A percentile compares a stretch with the other conserved stretches of the same genome.
Conservation (phyloP, 2,797 vertebrate genomes). For the Eurystomus glaucurus region DNA sequence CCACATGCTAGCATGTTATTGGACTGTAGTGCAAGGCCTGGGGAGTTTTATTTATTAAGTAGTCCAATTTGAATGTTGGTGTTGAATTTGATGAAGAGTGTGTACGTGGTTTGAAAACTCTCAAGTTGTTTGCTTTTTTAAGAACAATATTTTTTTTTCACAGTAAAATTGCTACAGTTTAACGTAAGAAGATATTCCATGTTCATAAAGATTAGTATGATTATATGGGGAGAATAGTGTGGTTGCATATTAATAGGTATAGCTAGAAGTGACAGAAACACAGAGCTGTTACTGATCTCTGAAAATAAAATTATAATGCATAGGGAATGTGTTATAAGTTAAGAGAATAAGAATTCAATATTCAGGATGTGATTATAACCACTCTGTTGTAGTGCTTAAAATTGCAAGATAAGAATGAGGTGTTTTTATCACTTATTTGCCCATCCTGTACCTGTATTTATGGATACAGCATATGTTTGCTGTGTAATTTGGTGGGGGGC, state of each 20-base stretch:
- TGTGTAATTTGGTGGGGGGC: background rate
- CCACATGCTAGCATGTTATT: background rate
- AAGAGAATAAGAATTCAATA: background rate
- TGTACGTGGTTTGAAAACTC: background rate
- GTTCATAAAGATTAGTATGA: background rate
- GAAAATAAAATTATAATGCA: conserved; percentile 13
- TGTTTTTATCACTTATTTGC: background rate
- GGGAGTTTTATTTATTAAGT: background rate
- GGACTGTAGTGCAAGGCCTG: background rate
- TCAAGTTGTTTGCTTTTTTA: background rate
- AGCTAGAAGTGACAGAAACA: background rate
- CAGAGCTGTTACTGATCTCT: background rate
- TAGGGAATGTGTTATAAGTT: background rate
- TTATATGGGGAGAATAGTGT: background rate
- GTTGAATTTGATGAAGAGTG: background rate
- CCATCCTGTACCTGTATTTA: background rate
- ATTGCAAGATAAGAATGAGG: background rate
- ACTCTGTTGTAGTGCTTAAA: background rate
- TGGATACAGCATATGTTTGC: background rate
- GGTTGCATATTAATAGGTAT: background rate
- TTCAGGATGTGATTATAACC: background rate
- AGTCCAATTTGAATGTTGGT: fast-evolving
- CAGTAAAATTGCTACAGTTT: background rate
- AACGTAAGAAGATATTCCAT: background rate
- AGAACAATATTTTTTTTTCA: background rate